Conservation (phyloP, 2,113 vertebrate genomes). For the Dermatemys mawii region DNA sequence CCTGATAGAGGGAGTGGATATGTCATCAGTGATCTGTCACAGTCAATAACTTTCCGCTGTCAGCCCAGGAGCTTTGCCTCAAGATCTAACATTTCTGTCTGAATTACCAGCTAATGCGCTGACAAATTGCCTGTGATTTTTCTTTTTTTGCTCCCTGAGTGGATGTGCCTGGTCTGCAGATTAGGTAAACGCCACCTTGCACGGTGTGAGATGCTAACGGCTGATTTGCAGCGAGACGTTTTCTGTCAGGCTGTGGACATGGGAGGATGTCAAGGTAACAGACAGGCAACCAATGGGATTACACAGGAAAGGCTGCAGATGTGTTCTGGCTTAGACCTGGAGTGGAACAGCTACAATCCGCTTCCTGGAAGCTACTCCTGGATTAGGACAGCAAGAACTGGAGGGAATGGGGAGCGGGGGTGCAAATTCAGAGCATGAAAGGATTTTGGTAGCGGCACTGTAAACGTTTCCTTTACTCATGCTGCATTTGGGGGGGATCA, state of each 20-base stretch:
- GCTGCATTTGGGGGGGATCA: accelerated
- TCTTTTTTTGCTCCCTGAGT: constrained; percentile 57
- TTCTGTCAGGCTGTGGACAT: not conserved
- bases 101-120: constrained; percentile 76
- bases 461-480: not conserved
- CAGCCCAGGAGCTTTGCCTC: constrained; percentile 44
- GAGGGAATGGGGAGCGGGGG: not conserved
- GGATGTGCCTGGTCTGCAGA: constrained; percentile 64
- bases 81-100: constrained; percentile 69
- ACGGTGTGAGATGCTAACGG: not conserved
- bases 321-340: accelerated
- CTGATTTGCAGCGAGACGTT: constrained; percentile 7
- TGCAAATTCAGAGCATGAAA: not conserved
- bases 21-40: constrained; percentile 72
- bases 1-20: constrained; percentile 50
- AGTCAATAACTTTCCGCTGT: constrained; percentile 55
- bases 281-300: not conserved
- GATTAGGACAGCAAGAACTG: accelerated
- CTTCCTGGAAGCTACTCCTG: accelerated
- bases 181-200: constrained; percentile 25
- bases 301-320: accelerated
- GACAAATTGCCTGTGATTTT: constrained; percentile 77
- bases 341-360: accelerated
- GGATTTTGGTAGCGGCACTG: not conserved
- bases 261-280: not conserved